Percentiles rank a stretch among this genome's conserved stretches.
Evolutionary conservation across 2,113 vertebrate genomes (phyloP).

Genomic region (Anhinga anhinga): DNA sequence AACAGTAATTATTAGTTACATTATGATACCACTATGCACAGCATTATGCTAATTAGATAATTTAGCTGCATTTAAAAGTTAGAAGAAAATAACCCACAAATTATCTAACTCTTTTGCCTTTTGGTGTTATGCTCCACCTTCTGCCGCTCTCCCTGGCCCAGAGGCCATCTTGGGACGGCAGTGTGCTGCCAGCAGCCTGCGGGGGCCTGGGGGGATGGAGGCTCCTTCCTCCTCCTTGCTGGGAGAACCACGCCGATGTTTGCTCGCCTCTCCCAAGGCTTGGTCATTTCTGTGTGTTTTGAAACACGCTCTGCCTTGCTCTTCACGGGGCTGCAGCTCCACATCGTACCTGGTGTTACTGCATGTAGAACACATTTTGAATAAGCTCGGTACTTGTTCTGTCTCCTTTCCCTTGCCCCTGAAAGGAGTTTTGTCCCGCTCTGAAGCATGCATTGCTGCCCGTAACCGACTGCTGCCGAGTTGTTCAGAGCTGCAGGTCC

Average conservation of each 20-base stretch:
- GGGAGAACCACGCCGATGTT: neutral
- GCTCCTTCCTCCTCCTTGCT: neutral
- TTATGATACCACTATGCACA: neutral
- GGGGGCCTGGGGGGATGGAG: neutral
- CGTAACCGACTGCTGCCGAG: neutral
- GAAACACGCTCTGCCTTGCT: fast-evolving
- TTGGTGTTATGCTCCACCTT: neutral
- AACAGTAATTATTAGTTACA: neutral
- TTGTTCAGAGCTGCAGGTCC: neutral
- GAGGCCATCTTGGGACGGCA: fast-evolving
- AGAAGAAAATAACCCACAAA: neutral
- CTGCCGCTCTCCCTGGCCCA: neutral
- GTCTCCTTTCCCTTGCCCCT: neutral
- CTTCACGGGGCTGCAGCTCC: neutral
- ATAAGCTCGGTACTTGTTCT: neutral
- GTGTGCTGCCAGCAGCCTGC: neutral
- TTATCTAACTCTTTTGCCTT: neutral
- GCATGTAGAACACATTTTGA: neutral
- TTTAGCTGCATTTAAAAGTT: neutral
- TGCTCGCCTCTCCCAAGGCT: neutral
- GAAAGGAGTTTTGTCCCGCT: neutral
- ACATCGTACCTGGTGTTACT: neutral
- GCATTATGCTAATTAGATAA: neutral
- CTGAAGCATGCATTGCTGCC: fast-evolving
- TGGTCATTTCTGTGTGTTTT: neutral